Base-by-base conservation (phyloP, 2,888 invertebrate species). In the Drosophila dives region DNA sequence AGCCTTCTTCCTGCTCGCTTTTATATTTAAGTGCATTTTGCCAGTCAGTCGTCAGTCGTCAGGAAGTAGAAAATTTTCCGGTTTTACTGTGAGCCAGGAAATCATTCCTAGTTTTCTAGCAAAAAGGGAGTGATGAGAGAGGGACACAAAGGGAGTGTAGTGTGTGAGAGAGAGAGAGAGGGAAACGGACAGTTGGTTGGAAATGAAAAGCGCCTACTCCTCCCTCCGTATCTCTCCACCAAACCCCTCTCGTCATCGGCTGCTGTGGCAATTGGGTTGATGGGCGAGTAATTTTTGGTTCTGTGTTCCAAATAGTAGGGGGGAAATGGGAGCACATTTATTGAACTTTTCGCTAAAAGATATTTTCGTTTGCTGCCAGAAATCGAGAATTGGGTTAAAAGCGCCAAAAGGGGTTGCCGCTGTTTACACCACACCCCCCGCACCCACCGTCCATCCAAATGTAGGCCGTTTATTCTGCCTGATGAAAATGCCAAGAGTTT, bases 21-120 rank as follows among this genome's bases (percentile, higher is more conserved):
- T 49, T 26, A 49, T 49, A 26, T 49, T 49, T 26, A 49, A 49
- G 26, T 49, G 49, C 49, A 75, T 59, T 83, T 60, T 55, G 50
- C 55, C 70, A 76, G 81, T 76, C 86, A 72, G 72, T 83, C 76
- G 62, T 62, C 58, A 42, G 51, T 69, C 75, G 81, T 75, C 86
- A 88, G 89, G 87, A 86, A 84, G 87, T 89, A 75, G 76, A 78
- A 89, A 86, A 86, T 86, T 86, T 86, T 86, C 86, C 86, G 89
- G 86, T 89, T 89, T 85, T 84, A 78, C 79, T 81, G 74, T 81
- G 72, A 68, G 72, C 50, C 85, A 85, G 85, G 85, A 85, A 89
- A 85, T 89, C 84, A 80, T 74, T 84, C 36, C 72, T 75, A 69
- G 72, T 70, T 72, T 53, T 53, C 59, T 54, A 59, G 55, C 40